These are phyloP conservation scores for Pseudopodoces humilis DNA, from an alignment of 2,113 vertebrate genomes.

Conservation along the genomic window DNA sequence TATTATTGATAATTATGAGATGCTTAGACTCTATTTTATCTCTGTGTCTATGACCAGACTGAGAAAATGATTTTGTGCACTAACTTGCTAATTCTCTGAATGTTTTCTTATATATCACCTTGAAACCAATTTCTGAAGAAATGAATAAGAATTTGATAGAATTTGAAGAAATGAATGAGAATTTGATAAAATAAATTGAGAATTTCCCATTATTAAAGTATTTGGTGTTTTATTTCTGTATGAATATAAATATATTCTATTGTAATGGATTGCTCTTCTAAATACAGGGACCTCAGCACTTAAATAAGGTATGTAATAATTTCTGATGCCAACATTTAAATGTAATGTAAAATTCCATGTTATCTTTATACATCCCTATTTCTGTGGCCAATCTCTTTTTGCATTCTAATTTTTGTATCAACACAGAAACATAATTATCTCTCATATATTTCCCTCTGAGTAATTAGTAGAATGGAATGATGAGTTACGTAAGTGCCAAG, in stretches of 20 bases:
- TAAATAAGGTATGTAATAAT: not conserved
- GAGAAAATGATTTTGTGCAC: not conserved
- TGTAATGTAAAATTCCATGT: not conserved
- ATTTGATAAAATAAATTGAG: slow-evolving; percentile 33
- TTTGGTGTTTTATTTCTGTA: not conserved
- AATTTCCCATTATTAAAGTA: not conserved
- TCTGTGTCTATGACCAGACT: not conserved
- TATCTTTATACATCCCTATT: not conserved
- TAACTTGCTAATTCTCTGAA: not conserved
- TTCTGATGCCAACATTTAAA: not conserved
- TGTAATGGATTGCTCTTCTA: not conserved
- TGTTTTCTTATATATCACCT: not conserved
- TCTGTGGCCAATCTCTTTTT: not conserved
- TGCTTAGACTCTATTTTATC: not conserved
- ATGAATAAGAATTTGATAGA: not conserved
- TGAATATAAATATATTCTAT: not conserved
- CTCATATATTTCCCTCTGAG: not conserved
- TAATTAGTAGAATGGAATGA: not conserved
- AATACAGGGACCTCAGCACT: not conserved
- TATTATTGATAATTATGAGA: not conserved
- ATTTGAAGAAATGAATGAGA: not conserved
- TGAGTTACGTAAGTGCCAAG: not conserved
- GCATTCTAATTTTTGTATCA: not conserved
- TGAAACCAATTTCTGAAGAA: not conserved
- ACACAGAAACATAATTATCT: not conserved